Percentiles rank a stretch among this genome's conserved stretches.
These are phyloP conservation scores for Okapia johnstoni DNA, from an alignment of 2,113 vertebrate genomes.

Conservation along the genomic window DNA sequence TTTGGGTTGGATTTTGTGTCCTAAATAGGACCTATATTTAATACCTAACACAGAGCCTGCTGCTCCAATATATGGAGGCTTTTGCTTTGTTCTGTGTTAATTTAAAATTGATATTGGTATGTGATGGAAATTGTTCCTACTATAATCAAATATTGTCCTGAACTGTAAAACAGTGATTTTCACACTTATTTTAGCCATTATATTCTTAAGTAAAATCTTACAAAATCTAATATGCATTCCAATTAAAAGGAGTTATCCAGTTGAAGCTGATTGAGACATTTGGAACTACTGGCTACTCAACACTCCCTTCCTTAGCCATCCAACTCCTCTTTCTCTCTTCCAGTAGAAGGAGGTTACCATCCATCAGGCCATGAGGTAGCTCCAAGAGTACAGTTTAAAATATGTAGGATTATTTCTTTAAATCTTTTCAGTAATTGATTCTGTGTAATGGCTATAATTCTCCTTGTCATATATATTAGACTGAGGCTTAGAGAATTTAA, in stretches of 20 bases:
- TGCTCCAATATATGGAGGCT: not conserved
- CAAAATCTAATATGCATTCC: not conserved
- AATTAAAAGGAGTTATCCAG: not conserved
- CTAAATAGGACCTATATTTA: slow-evolving; percentile 2
- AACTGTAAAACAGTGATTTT: not conserved
- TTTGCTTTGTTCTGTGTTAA: slow-evolving; percentile 3
- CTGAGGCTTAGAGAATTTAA: not conserved
- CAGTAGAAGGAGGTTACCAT: not conserved
- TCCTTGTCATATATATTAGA: not conserved
- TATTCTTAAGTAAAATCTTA: slow-evolving; percentile 25
- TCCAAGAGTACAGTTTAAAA: not conserved
- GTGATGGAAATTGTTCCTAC: not conserved
- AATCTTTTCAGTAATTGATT: not conserved
- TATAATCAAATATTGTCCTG: not conserved
- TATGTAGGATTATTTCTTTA: not conserved
- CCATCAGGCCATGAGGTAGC: not conserved
- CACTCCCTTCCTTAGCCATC: not conserved
- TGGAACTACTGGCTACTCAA: not conserved
- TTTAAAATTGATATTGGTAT: not conserved
- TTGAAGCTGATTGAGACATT: not conserved
- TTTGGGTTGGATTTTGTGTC: not conserved
- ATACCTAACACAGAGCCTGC: not conserved
- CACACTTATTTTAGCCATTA: slow-evolving; percentile 8
- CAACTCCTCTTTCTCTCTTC: not conserved
- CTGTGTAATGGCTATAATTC: not conserved